Evolutionary conservation across 1,140 invertebrate genomes (phyloP), one percentile per base, ranked within the genome.

Genomic region (Drosophila pseudoobscura): DNA sequence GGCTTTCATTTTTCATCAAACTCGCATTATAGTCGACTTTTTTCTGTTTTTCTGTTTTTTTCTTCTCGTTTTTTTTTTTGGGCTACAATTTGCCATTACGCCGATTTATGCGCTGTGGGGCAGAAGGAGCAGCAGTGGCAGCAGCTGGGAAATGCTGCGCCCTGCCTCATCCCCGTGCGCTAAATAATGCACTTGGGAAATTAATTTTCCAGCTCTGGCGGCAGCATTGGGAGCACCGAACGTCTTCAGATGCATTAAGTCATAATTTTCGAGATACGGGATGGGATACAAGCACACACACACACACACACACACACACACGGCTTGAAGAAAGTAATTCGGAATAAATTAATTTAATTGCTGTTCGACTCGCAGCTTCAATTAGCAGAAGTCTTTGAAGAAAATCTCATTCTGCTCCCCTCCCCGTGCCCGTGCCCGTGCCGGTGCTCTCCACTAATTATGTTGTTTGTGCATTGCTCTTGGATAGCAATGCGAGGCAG

Each of bases 131-230:
- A 24, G n/a, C 54, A 53, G 35, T 8, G 9, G 9, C 31, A 11
- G 31, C 31, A 11, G 31, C 57, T 57, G 29, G 56, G 44, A 35
- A 44, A 53, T 66, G 43, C 49, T 56, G 17, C 11, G 54, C 51
- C 63, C 50, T 31, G 31, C 31, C 7, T 31, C 31, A 52, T 13
- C 51, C 44, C 51, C 55, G 39, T 52, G 26, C 51, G 45, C 59
- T 47, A 70, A 69, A 85, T 76, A 84, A 85, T 84, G 76, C 82
- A 87, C 82, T 71, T 68, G 82, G 82, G 82, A 85, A 85, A 85
- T 85, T 80, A 85, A 71, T 78, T 66, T 76, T 75, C 43, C 63
- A 72, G 39, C 53, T 58, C 46, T 35, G 64, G 46, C 50, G 53
- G 22, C 20, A 53, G 49, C 70, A 72, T 41, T 46, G 35, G 41